A percentile compares a stretch with the other conserved stretches of the same genome.
Evolutionary conservation across 2,797 vertebrate genomes (phyloP).

Genomic region (Syngnathus acus): DNA sequence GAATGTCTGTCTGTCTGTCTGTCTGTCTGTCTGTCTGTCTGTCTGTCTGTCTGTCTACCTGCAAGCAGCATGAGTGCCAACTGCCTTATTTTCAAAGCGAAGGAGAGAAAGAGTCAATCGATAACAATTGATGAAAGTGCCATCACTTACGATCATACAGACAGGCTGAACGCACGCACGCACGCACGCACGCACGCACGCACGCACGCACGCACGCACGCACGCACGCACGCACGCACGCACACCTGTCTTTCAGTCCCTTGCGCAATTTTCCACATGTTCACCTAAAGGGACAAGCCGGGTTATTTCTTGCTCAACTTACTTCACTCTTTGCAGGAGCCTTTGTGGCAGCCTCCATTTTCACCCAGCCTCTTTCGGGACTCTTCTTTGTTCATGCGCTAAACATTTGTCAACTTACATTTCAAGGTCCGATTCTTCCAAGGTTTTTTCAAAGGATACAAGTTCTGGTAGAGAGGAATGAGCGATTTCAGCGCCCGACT

Average conservation of each 20-base stretch:
- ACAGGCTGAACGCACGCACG: not conserved
- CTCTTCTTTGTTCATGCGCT: no score
- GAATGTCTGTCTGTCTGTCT: no score
- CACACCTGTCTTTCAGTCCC: not conserved
- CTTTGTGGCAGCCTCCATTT: not conserved
- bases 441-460: conserved; percentile 82
- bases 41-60: no score
- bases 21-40: no score
- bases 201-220: not conserved
- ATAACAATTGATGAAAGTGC: conserved; percentile 1
- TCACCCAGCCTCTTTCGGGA: not conserved
- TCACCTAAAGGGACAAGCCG: not conserved
- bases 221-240: not conserved
- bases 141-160: not conserved
- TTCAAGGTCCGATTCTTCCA: not conserved
- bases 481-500: conserved; percentile 94
- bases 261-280: not conserved
- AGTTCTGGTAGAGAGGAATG: conserved; percentile 97
- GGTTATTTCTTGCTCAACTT: not conserved
- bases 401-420: conserved; percentile 20
- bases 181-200: not conserved
- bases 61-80: not conserved
- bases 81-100: not conserved
- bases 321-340: not conserved
- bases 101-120: not conserved